Conservation (phyloP, 2,113 vertebrate genomes). For the Condylura cristata region DNA sequence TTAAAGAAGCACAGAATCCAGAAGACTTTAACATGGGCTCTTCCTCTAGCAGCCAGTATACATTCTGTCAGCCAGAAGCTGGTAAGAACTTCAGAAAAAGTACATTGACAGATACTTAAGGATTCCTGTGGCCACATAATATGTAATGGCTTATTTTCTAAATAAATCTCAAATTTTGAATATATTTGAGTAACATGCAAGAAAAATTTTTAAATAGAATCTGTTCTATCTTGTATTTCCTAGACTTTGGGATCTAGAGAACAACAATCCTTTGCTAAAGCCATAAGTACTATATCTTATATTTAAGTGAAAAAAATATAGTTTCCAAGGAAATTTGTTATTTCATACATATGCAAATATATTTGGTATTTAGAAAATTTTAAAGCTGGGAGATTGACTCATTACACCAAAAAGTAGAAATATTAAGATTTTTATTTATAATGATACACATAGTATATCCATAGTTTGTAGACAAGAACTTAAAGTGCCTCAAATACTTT, state of each 20-base stretch:
- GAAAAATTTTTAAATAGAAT: not conserved
- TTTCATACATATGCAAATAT: not conserved
- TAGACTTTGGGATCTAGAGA: not conserved
- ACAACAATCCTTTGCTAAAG: not conserved
- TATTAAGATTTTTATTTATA: slow-evolving; percentile 1
- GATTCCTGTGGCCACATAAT: not conserved
- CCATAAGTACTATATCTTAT: not conserved
- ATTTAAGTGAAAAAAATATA: not conserved
- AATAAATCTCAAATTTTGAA: not conserved
- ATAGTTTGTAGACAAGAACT: not conserved
- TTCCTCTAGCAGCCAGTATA: slow-evolving; percentile 96
- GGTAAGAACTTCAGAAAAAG: slow-evolving; percentile 84
- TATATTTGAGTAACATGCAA: not conserved
- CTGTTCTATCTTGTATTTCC: not conserved
- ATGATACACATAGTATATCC: not conserved
- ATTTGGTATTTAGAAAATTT: not conserved
- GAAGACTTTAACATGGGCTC: slow-evolving; percentile 92
- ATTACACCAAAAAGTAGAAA: not conserved
- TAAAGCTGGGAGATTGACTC: not conserved
- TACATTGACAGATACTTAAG: not conserved
- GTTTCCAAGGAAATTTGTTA: not conserved
- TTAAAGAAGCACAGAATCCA: slow-evolving; percentile 70
- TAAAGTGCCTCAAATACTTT: not conserved
- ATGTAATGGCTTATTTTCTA: not conserved
- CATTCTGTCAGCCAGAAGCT: slow-evolving; percentile 91